Evolutionary conservation across 2,113 vertebrate genomes (phyloP), one percentile per base, ranked within the genome.

Genomic region (Lagopus muta): DNA sequence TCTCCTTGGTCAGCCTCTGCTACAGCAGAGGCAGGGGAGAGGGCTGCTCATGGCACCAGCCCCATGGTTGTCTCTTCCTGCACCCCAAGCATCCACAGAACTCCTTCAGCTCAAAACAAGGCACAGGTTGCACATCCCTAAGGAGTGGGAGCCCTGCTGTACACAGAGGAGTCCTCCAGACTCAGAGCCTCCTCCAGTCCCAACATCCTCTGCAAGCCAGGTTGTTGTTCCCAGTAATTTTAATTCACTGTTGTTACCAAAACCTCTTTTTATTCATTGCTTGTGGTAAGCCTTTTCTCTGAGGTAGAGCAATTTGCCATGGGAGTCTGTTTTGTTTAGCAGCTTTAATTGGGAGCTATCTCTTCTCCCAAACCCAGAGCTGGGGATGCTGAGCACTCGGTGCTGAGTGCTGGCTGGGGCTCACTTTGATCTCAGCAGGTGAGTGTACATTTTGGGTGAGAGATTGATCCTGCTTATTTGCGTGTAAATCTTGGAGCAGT

Each of bases 181-280:
- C 32, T 18, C 18, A 32, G 30, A 57, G 16, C 17, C 30, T 32
- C 30, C 55, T 57, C 30, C 55, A 57, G 55, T 32, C 55, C 55
- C 94, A 93, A 86, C 86, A 89, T 4, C 69, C 90, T 94, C 94
- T 95, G 90, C 88, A 95, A 94, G 80, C 86, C 48, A 90, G n/a
- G 76, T 90, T 94, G 91, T 97, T 95, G 83, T 96, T 97, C 90
- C 90, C 94, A 94, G 95, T 94, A 95, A 97, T 95, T 97, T 95
- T 96, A 95, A 91, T 95, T 95, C 52, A 55, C 64, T 95, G 92
- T 93, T 96, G 90, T 94, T 92, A 88, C 85, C 91, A 58, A 38
- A 94, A 83, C 76, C 95, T 95, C 88, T 96, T 95, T 96, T 94
- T 97, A 95, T 94, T 92, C 95, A 94, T 94, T 86, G 93, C 93